phyloP scores from a whole-genome alignment of 2,113 vertebrate species.

The Apodemus speciosus region DNA sequence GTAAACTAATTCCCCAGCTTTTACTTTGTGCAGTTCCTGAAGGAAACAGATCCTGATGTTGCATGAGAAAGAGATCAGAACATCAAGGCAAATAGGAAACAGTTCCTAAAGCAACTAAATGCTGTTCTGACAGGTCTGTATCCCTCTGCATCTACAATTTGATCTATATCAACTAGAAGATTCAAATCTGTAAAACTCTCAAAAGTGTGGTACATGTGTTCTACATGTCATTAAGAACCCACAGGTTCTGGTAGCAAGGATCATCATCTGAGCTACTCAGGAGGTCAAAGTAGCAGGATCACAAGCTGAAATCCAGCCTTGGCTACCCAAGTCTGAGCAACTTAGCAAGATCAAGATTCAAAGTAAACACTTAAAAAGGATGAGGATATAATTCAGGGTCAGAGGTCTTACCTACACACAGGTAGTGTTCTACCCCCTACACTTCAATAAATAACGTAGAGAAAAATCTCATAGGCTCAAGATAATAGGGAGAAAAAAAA shows the following conservation, averaged over 20 bases:
- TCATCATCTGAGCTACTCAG: too few relatives aligned
- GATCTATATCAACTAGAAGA: background rate
- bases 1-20: slow-evolving; percentile 56
- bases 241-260: background rate
- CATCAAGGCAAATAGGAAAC: background rate
- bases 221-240: background rate
- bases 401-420: background rate
- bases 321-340: background rate
- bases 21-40: background rate
- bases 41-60: background rate
- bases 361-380: background rate
- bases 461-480: background rate
- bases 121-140: background rate
- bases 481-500: background rate
- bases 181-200: background rate
- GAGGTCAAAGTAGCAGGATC: background rate
- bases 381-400: background rate
- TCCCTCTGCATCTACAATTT: background rate
- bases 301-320: background rate
- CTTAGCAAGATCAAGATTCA: background rate
- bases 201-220: background rate
- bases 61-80: background rate
- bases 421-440: background rate
- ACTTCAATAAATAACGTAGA: background rate
- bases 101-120: slow-evolving; percentile 9